Evolutionary conservation across 1,140 invertebrate genomes (phyloP), one percentile per base, ranked within the genome.

Genomic region (Cyrtorhinus lividipennis): DNA sequence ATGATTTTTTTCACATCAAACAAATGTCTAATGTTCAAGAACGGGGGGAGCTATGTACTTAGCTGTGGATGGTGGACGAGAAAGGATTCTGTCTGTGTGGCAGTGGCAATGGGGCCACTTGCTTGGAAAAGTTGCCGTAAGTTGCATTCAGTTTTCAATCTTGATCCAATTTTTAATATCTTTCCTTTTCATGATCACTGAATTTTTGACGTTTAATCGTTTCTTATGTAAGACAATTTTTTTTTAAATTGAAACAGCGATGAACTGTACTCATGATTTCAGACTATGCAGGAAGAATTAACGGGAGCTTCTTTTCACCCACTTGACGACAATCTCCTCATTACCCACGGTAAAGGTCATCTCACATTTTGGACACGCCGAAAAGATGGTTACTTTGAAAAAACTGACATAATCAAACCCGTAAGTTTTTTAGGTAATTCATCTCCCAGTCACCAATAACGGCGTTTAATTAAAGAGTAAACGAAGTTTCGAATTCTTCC

Each of bases 291-390:
- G 77, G 90, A 95, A 72, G 88, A 93, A 68, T 73, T 96, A 20
- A 86, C 88, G 0, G 91, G 90, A 0, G 90, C 88, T 0, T 87
- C 89, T 2, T 96, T 95, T 73, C 92, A 96, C 76, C 93, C 93
- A 0, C 75, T 89, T 5, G 92, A 96, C 69, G 90, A 94, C 72
- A 94, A 94, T 76, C 78, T 91, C 13, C 81, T 97, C 59, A 90
- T 97, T 57, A 94, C 90, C 0, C 91, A 92, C 69, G 94, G 94
- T 8, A 90, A 92, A 69, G 88, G 90, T 2, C 91, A 95, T 74
- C 76, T 97, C 45, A 86, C 90, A 0, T 95, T 95, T 73, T 96
- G 92, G 92, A 91, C 89, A 67, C 77, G 88, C 63, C 77, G 88
- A 59, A 90, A 90, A 74, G 88, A 92, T 71, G 88, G 88, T 20